Conservation (phyloP, 2,797 vertebrate genomes). For the Acanthurus leucopareius region DNA sequence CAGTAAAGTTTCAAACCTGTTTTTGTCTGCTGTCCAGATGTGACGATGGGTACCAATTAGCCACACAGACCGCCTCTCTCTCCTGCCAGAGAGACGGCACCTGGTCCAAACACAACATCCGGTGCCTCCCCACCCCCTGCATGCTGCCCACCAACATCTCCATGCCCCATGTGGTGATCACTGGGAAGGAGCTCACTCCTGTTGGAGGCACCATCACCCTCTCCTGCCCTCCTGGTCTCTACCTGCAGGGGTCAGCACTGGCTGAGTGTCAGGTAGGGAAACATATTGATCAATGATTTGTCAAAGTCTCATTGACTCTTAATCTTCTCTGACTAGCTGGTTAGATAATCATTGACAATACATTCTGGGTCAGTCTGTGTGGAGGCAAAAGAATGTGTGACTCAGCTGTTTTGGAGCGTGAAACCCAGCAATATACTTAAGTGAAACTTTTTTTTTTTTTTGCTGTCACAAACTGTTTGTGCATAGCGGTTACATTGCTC, state of each 20-base stretch:
- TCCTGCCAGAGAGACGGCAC: slow-evolving; percentile 90
- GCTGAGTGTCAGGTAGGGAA: slow-evolving; percentile 90
- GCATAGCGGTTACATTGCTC: neutral
- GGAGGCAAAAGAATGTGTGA: too few relatives aligned
- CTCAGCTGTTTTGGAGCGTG: too few relatives aligned
- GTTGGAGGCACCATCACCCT: slow-evolving; percentile 87
- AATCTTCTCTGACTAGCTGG: neutral
- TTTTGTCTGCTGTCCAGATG: slow-evolving; percentile 83
- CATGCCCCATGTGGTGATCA: slow-evolving; percentile 75
- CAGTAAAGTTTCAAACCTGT: too few relatives aligned
- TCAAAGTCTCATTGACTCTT: neutral
- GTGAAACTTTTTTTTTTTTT: neutral
- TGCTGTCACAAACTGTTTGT: neutral
- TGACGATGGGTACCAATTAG: slow-evolving; percentile 88
- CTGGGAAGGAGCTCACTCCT: slow-evolving; percentile 86
- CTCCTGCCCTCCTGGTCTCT: slow-evolving; percentile 91
- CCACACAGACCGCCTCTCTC: slow-evolving; percentile 80
- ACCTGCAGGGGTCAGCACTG: slow-evolving; percentile 84
- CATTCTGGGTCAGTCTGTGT: neutral
- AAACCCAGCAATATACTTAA: too few relatives aligned
- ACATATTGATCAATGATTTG: slow-evolving; percentile 3
- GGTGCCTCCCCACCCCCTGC: slow-evolving; percentile 89
- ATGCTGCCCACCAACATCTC: slow-evolving; percentile 85
- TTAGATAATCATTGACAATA: slow-evolving; percentile 1
- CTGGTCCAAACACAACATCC: slow-evolving; percentile 91